Evolutionary conservation across 64 coral and sea anemone species (phyloP).

Genomic region (Astreopora myriophthalma): DNA sequence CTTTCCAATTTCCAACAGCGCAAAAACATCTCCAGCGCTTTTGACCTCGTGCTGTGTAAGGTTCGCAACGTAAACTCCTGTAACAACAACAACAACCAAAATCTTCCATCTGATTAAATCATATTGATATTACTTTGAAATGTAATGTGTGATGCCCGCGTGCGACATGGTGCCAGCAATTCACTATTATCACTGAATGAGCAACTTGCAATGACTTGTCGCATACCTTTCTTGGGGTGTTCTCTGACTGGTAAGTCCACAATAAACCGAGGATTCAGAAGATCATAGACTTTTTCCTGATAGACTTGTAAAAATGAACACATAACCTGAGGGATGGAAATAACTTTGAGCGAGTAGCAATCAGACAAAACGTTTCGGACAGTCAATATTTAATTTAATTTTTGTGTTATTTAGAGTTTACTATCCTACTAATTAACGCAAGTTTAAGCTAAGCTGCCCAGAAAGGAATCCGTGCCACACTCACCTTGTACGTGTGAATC

Average conservation of each 20-base stretch:
- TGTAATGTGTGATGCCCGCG: too few relatives aligned
- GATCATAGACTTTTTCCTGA: conserved; percentile 93
- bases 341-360: background rate
- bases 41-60: conserved; percentile 87
- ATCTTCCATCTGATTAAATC: too few relatives aligned
- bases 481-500: conserved; percentile 82
- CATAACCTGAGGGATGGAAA: conserved; percentile 65
- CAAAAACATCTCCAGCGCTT: conserved; percentile 82
- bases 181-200: too few relatives aligned
- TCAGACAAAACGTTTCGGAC: too few relatives aligned
- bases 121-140: background rate
- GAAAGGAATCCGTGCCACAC: background rate
- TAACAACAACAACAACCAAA: too few relatives aligned
- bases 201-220: too few relatives aligned
- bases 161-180: too few relatives aligned
- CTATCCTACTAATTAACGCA: too few relatives aligned
- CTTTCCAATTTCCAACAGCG: conserved; percentile 86
- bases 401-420: too few relatives aligned
- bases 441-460: background rate
- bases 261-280: conserved; percentile 79
- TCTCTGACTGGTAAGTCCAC: conserved; percentile 88
- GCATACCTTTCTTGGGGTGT: conserved; percentile 88
- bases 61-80: conserved; percentile 92
- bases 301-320: conserved; percentile 95
- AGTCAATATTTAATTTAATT: too few relatives aligned